phyloP scores from a whole-genome alignment of 2,113 vertebrate species.

The Prochilodus magdalenae region DNA sequence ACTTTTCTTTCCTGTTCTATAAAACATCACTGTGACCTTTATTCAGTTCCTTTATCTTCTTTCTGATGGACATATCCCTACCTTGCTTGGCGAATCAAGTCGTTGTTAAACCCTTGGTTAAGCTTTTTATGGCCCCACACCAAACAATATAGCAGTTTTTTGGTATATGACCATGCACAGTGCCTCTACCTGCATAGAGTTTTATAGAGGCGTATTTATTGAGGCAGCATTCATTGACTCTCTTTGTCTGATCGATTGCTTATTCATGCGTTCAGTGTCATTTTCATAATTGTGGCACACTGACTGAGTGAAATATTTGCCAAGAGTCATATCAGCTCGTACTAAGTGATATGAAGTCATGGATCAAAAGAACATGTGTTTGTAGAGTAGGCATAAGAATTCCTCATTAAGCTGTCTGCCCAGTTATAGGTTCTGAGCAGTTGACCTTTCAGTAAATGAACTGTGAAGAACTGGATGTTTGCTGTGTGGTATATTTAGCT shows the following conservation, averaged over 20 bases:
- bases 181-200: not conserved
- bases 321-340: not conserved
- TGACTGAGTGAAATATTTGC: slow-evolving; percentile 25
- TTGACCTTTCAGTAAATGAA: slow-evolving; percentile 18
- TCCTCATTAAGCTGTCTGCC: slow-evolving; percentile 7
- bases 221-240: not conserved
- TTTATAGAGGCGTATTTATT: slow-evolving; percentile 1
- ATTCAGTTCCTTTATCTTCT: slow-evolving; percentile 25
- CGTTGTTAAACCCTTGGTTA: not conserved
- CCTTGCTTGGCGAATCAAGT: not conserved
- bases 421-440: slow-evolving; percentile 7
- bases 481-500: slow-evolving; percentile 23
- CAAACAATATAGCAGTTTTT: not conserved
- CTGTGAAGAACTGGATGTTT: not conserved
- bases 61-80: slow-evolving; percentile 8
- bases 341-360: not conserved
- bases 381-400: slow-evolving; percentile 7
- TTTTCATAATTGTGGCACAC: slow-evolving; percentile 28
- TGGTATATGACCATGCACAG: slow-evolving; percentile 22
- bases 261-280: not conserved
- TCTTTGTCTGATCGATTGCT: slow-evolving; percentile 6
- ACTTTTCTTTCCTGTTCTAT: not conserved
- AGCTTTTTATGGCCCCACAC: not conserved
- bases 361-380: not conserved
- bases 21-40: slow-evolving; percentile 15